A percentile compares a stretch with the other conserved stretches of the same genome.
phyloP scores from a whole-genome alignment of 2,888 invertebrate species.

The Hemithea aestivaria region DNA sequence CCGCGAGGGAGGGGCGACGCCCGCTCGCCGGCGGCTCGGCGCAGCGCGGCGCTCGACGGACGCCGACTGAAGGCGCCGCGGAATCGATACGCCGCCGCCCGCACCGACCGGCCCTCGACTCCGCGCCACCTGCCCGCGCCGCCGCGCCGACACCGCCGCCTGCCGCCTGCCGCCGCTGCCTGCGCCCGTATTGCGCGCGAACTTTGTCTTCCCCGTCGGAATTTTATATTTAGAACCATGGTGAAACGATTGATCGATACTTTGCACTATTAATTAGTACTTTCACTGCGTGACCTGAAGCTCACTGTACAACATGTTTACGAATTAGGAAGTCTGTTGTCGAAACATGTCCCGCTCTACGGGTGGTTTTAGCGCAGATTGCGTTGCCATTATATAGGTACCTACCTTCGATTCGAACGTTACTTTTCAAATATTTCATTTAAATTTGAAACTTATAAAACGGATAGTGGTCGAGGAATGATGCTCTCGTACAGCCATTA shows the following conservation, averaged over 20 bases:
- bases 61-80: constrained; percentile 75
- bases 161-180: constrained; percentile 47
- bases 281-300: constrained; percentile 45
- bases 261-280: constrained; percentile 75
- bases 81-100: constrained; percentile 73
- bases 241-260: constrained; percentile 77
- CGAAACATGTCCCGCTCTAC: no score
- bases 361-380: no score
- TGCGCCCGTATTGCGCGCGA: constrained; percentile 76
- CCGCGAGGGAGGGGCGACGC: constrained; percentile 57
- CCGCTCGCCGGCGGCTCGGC: constrained; percentile 72
- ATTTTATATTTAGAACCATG: constrained; percentile 79
- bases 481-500: no score
- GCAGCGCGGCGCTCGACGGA: constrained; percentile 77
- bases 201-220: constrained; percentile 76
- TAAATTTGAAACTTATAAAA: constrained; percentile 4
- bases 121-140: constrained; percentile 48
- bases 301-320: constrained; percentile 9
- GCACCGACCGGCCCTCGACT: constrained; percentile 45
- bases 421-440: constrained; percentile 12
- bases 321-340: background rate
- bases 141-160: constrained; percentile 40
- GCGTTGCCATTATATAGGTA: no score
- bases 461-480: no score
- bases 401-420: constrained; percentile 14